Evolutionary conservation across 2,113 vertebrate species (phyloP).

Genomic region (Xyliphius kryptos): DNA sequence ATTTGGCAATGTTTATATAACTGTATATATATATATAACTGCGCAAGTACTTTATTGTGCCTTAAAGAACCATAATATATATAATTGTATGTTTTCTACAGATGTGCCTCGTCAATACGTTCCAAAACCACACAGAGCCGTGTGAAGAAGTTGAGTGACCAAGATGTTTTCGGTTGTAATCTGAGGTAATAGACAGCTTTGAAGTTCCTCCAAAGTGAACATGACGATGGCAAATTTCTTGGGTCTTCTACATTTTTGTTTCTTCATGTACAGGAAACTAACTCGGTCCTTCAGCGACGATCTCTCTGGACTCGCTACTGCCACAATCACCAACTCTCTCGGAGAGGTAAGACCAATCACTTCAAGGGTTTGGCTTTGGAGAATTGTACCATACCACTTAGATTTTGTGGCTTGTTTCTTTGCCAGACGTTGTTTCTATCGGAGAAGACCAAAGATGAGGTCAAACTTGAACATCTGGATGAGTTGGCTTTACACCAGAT

Average conservation of each 20-base stretch:
- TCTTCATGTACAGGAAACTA: background rate
- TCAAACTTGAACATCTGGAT: conserved; percentile 34
- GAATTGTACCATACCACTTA: no score
- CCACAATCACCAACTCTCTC: conserved; percentile 30
- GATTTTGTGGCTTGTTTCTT: no score
- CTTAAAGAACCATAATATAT: no score
- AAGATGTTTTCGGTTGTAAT: background rate
- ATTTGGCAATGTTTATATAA: no score
- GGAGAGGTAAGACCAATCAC: conserved; percentile 38
- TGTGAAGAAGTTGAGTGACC: conserved; percentile 20
- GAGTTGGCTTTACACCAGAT: conserved; percentile 31
- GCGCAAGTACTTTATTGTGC: no score
- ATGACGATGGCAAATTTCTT: no score
- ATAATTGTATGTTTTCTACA: background rate
- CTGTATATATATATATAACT: no score
- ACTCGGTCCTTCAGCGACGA: conserved; percentile 35
- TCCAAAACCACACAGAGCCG: conserved; percentile 23
- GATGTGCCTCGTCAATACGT: conserved; percentile 10
- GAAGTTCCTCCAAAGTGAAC: no score
- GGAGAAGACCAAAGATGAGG: conserved; percentile 37
- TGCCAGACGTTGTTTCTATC: conserved; percentile 31
- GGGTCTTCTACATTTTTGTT: no score
- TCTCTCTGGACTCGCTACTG: conserved; percentile 24
- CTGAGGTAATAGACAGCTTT: conserved; percentile 24
- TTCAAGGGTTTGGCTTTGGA: no score